Percentiles rank a stretch among this genome's conserved stretches.
Conservation (phyloP, 2,113 vertebrate species). For the Axis porcinus region DNA sequence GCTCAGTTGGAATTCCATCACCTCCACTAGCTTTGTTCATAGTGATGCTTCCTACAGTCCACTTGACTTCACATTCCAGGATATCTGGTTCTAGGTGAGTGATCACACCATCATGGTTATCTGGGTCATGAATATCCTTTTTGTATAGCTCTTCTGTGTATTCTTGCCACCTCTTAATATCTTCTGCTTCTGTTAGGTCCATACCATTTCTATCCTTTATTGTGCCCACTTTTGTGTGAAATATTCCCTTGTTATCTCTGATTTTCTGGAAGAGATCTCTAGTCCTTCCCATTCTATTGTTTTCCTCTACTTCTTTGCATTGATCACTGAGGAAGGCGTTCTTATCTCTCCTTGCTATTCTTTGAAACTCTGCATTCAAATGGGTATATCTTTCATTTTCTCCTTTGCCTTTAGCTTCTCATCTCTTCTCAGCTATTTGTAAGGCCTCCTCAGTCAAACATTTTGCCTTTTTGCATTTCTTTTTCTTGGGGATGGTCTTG, state of each 20-base stretch:
- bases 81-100: no score
- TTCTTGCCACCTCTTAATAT: no score
- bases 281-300: background rate
- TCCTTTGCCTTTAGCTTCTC: background rate
- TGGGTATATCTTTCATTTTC: background rate
- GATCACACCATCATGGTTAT: no score
- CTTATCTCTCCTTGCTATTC: background rate
- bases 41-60: no score
- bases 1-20: no score
- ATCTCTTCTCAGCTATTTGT: background rate
- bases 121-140: no score
- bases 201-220: background rate
- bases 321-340: background rate
- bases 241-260: background rate
- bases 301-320: background rate
- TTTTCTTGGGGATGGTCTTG: background rate
- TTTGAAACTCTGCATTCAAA: background rate
- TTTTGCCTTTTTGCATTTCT: background rate
- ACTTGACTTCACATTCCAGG: no score
- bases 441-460: background rate
- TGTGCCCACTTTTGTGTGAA: background rate
- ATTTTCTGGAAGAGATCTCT: background rate
- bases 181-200: background rate
- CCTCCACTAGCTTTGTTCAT: no score
- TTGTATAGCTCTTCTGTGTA: no score